These are phyloP conservation scores for Oplegnathus fasciatus DNA, from an alignment of 2,113 vertebrate species.

Conservation along the genomic window DNA sequence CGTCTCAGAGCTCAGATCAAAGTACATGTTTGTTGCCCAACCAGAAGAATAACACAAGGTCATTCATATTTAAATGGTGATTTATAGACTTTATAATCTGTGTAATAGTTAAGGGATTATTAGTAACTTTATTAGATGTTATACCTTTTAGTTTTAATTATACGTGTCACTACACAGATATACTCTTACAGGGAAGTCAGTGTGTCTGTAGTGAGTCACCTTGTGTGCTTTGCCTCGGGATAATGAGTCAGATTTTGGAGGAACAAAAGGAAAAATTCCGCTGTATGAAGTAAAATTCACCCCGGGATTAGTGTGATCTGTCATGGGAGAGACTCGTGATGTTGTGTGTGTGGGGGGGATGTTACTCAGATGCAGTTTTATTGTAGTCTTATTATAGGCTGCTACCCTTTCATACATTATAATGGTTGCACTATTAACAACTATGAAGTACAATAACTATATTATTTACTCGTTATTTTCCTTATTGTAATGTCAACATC, in stretches of 20 bases:
- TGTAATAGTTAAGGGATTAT: background rate
- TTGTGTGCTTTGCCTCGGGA: background rate
- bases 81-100: too few relatives aligned
- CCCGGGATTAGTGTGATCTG: constrained; percentile 29
- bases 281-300: background rate
- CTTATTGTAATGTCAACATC: background rate
- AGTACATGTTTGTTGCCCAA: background rate
- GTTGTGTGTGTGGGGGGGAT: background rate
- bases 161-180: background rate
- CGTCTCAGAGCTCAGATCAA: background rate
- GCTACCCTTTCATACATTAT: background rate
- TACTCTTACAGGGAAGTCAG: background rate
- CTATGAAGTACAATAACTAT: background rate
- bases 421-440: background rate
- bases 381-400: background rate
- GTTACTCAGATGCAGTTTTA: background rate
- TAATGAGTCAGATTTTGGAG: background rate
- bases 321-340: constrained; percentile 68
- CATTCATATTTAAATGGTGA: background rate
- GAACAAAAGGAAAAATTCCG: background rate
- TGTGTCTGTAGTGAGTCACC: background rate
- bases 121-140: background rate
- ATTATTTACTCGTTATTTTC: background rate
- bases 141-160: background rate
- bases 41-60: background rate